Percentiles rank a stretch among this genome's conserved stretches.
Evolutionary conservation across 2,797 vertebrate genomes (phyloP).

Genomic region (Eospalax fontanierii): DNA sequence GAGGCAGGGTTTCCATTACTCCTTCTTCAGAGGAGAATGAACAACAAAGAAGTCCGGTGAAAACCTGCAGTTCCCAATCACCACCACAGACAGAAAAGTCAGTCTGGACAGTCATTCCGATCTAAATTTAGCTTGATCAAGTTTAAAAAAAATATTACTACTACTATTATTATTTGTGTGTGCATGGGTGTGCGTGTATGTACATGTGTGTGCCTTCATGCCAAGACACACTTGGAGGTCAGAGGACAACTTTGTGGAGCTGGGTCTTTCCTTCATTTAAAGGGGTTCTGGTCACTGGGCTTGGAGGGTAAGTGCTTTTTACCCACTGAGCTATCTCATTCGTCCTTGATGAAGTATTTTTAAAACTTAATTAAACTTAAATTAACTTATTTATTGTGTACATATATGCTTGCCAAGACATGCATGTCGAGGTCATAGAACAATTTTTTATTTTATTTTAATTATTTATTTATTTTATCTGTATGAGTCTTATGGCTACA

Average conservation of each 20-base stretch:
- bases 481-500: too few relatives aligned
- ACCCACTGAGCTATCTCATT: not conserved
- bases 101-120: not conserved
- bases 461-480: too few relatives aligned
- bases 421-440: not conserved
- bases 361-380: not conserved
- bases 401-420: not conserved
- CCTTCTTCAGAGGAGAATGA: not conserved
- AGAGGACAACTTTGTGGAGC: not conserved
- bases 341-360: not conserved
- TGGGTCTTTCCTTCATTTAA: not conserved
- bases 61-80: not conserved
- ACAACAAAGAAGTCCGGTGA: not conserved
- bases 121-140: slow-evolving; percentile 28
- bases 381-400: not conserved
- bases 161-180: not conserved
- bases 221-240: not conserved
- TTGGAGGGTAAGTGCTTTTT: not conserved
- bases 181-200: not conserved
- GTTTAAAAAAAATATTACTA: not conserved
- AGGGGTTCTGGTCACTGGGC: not conserved
- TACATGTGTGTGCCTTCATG: not conserved
- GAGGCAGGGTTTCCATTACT: not conserved
- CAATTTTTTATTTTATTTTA: too few relatives aligned
- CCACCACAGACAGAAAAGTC: slow-evolving; percentile 20